phyloP scores from a whole-genome alignment of 2,113 vertebrate genomes.

The Mugil cephalus region DNA sequence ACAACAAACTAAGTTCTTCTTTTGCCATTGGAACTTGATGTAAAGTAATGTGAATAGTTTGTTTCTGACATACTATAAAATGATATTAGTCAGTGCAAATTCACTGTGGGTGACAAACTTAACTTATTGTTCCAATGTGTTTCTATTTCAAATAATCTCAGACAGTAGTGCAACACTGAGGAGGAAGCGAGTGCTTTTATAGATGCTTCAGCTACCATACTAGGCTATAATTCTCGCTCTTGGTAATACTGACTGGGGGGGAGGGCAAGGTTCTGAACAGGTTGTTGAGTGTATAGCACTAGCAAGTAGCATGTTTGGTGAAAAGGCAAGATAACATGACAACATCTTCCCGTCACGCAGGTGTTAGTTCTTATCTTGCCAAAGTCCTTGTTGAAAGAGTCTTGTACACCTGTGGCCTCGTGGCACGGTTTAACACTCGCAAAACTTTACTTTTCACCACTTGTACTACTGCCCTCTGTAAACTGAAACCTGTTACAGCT shows the following conservation, averaged over 20 bases:
- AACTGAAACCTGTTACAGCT: conserved; percentile 35
- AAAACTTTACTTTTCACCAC: conserved; percentile 28
- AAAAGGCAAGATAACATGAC: conserved; percentile 54
- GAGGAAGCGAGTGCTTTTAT: not conserved
- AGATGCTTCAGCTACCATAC: not conserved
- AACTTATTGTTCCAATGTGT: too few species aligned
- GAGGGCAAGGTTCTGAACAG: conserved; percentile 42
- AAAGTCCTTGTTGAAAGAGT: conserved; percentile 62
- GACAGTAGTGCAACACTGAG: not conserved
- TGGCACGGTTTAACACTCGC: conserved; percentile 10
- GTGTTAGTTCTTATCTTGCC: conserved; percentile 66
- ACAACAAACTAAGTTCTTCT: too few species aligned
- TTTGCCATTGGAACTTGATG: too few species aligned
- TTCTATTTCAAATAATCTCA: too few species aligned
- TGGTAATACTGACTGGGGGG: conserved; percentile 3
- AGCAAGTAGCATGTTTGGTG: conserved; percentile 61
- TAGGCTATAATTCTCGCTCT: not conserved
- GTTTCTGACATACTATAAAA: too few species aligned
- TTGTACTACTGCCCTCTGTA: conserved; percentile 1
- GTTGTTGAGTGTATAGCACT: conserved; percentile 48
- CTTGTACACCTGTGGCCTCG: conserved; percentile 27
- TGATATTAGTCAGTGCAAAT: not conserved
- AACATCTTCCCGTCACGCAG: conserved; percentile 49
- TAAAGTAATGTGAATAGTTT: too few species aligned
- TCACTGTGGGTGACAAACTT: not conserved